Conservation (phyloP, 2,113 vertebrate species). For the Hylia prasina region DNA sequence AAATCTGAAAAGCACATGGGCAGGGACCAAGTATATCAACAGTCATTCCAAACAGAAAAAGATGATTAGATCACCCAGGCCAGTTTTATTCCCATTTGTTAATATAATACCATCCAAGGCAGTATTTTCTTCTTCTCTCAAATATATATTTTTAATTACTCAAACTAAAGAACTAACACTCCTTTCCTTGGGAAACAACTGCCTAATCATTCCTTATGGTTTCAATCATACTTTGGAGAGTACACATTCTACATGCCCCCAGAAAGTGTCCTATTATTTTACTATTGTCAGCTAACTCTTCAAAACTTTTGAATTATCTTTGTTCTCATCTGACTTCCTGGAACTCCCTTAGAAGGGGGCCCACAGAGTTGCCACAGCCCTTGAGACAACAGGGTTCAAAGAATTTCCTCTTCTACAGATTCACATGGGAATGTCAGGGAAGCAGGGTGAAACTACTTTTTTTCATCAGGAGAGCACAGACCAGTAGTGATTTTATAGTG, state of each 20-base stretch:
- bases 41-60: background rate
- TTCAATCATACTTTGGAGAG: background rate
- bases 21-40: background rate
- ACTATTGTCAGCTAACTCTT: background rate
- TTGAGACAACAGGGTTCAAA: background rate
- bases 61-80: background rate
- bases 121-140: background rate
- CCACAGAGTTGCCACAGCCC: background rate
- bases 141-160: background rate
- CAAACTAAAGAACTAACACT: background rate
- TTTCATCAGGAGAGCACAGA: background rate
- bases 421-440: background rate
- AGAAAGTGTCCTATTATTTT: background rate
- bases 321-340: background rate
- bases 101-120: background rate
- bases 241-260: background rate
- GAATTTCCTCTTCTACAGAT: background rate
- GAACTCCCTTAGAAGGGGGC: background rate
- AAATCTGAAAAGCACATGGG: constrained; percentile 10
- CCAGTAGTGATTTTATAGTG: background rate
- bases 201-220: background rate
- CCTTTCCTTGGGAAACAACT: background rate
- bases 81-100: background rate
- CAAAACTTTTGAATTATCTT: background rate
- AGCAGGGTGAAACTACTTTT: background rate